Evolutionary conservation across 2,113 vertebrate genomes (phyloP), one percentile per base, ranked within the genome.

Genomic region (Corythoichthys haematopterus): DNA sequence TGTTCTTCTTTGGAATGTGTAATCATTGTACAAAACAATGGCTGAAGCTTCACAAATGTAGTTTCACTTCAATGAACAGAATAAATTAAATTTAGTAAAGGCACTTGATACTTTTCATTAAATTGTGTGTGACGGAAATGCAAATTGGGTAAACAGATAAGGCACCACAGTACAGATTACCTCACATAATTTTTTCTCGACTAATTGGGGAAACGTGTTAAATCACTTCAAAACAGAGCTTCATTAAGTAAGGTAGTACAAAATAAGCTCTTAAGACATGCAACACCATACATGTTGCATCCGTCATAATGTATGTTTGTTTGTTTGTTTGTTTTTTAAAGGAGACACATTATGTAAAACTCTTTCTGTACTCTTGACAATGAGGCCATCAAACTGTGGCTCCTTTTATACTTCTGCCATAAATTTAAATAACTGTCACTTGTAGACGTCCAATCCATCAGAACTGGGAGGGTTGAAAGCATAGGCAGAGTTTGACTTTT

Each of bases 101-200:
- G 82, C 86, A 84, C 84, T 64, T 80, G 86, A 79, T 80, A 83
- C 77, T 64, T 84, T 75, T 66, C 50, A 66, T 67, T n/a, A 14
- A 56, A 5, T 33, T 14, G 43, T 62, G 9, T 7, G n/a, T 62
- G 4, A 62, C 20, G 33, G 2, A 46, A 28, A 62, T 46, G 59
- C 59, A 45, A 58, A 58, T 37, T 37, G 60, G 69, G 60, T 71
- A 67, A 3, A 69, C 36, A 11, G 6, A 65, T 83, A 85, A 88
- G 86, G 86, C 86, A 88, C 77, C 74, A 51, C 69, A 66, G 38
- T 13, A 13, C 55, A 57, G 55, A 55, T 33, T 55, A 20, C 5
- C 8, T 52, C 9, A 2, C 50, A 20, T 6, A 28, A 28, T 52
- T 52, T 10, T 59, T 59, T 40, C 8, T 7, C 1, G 57, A 59